These are phyloP conservation scores for Mustelus asterias DNA, from an alignment of 2,113 vertebrate genomes.

Conservation along the genomic window DNA sequence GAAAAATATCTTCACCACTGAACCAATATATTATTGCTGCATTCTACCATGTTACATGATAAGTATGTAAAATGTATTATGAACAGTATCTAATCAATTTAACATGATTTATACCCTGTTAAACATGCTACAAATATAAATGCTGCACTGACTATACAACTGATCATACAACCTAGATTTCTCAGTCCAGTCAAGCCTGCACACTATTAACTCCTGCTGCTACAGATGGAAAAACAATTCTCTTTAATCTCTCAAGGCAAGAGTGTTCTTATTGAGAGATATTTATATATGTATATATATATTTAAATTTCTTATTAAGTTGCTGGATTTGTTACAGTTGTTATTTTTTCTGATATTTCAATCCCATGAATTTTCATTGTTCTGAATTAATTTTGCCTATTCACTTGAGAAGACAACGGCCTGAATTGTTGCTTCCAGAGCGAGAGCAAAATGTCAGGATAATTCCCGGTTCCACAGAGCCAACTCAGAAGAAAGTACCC, in stretches of 20 bases:
- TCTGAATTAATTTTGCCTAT: neutral
- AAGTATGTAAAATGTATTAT: conserved; percentile 25
- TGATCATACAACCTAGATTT: neutral
- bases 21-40: neutral
- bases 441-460: too few species aligned
- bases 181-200: neutral
- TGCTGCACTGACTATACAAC: neutral
- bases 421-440: too few species aligned
- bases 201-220: neutral
- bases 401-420: neutral
- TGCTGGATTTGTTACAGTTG: neutral
- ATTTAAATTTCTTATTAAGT: neutral
- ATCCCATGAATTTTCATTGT: neutral
- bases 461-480: too few species aligned
- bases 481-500: too few species aligned
- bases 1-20: neutral
- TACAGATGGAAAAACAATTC: conserved; percentile 34
- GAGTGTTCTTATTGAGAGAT: neutral
- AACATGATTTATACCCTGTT: conserved; percentile 24
- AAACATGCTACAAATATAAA: neutral
- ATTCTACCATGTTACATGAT: conserved; percentile 7
- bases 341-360: neutral
- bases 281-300: too few species aligned
- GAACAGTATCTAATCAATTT: conserved; percentile 34
- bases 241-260: neutral